Evolutionary conservation across 2,888 invertebrate genomes (phyloP), one percentile per base, ranked within the genome.

Genomic region (Dendrolimus houi): DNA sequence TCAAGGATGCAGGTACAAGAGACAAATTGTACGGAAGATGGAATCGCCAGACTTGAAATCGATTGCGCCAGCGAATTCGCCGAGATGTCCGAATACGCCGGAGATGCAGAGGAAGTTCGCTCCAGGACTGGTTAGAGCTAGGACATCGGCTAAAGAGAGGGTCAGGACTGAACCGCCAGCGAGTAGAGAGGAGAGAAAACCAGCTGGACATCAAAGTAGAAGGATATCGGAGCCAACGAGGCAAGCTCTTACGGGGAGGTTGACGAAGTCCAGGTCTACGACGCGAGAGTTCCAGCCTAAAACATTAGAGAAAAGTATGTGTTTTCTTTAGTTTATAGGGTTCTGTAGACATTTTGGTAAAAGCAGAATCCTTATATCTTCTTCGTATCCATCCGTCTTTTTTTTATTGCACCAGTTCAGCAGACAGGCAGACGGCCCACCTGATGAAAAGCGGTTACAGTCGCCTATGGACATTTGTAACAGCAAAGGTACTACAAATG

Each of bases 11-110:
- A 74, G 85, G 54, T 94, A 94, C 67, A 97, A 97, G 77, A 92
- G 96, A 64, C 94, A 95, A n/a, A 90, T 93, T 60, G 94, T 74
- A 85, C 96, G 67, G 68, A 94, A 80, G 92, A 93, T 94, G 52
- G 94, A 93, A 64, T 85, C 87, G 8, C 88, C 88, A 1, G 89
- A 91, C 67, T 72, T 90, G 57, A 92, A 91, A 63, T 77, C 87
- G 8, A 74, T 85, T 3, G 90, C 83, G 0, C 85, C 90, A 9
- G 81, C 85, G 0, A 92, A 91, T 63, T 87, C 88, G 9, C 84
- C 91, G 0, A 82, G 91, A 67, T 93, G 93, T 74, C 93, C 93
- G 1, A 93, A 93, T 57, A 93, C 93, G 0, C 93, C 93, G 0
- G 93, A 93, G 67, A 89, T 92, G 92, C 85, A 91, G 52, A 74